Conservation (phyloP, 2,797 vertebrate species). For the Argentina silus region DNA sequence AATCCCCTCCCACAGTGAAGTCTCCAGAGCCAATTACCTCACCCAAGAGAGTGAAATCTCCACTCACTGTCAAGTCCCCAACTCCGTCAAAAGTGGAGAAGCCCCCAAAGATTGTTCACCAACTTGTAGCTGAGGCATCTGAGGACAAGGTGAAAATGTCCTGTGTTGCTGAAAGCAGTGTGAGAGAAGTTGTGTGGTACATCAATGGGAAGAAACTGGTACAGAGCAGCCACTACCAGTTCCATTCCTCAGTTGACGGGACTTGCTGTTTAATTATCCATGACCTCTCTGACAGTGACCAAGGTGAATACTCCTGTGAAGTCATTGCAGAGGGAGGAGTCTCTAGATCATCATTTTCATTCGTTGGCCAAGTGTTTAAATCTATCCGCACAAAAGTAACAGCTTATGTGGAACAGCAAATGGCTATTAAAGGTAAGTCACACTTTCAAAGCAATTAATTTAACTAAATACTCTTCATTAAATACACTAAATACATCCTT, state of each 20-base stretch:
- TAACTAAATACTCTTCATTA: background rate
- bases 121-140: constrained; percentile 82
- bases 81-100: constrained; percentile 67
- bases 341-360: constrained; percentile 91
- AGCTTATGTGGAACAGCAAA: constrained; percentile 77
- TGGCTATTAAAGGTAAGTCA: constrained; percentile 76
- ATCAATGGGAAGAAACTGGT: constrained; percentile 89
- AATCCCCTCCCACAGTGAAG: constrained; percentile 72
- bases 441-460: background rate
- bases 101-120: constrained; percentile 79
- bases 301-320: constrained; percentile 95
- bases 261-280: constrained; percentile 90
- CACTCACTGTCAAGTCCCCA: constrained; percentile 75
- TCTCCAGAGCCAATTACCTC: constrained; percentile 80
- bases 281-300: constrained; percentile 86
- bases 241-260: constrained; percentile 89
- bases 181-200: constrained; percentile 90
- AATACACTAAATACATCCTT: background rate
- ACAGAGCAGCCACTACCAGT: constrained; percentile 86
- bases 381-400: constrained; percentile 84
- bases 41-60: constrained; percentile 90
- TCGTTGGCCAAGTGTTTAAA: constrained; percentile 90
- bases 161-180: constrained; percentile 89
- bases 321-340: constrained; percentile 88
- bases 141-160: constrained; percentile 87